Base-by-base conservation (phyloP, 2,797 vertebrate genomes). In the Sternotherus odoratus region DNA sequence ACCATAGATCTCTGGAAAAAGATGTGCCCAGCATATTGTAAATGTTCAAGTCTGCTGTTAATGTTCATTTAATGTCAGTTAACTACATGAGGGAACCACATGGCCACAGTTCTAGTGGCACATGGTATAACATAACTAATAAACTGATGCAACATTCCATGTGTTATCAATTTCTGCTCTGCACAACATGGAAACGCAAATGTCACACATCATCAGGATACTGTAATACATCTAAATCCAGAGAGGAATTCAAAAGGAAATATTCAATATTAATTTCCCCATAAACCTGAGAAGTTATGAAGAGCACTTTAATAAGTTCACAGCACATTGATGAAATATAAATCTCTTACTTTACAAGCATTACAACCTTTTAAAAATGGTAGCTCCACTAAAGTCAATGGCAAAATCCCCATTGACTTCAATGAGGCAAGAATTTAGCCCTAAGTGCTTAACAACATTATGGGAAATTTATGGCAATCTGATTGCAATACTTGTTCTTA, bases 151-250 rank as follows among this genome's bases (percentile, higher is more conserved):
- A 96, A 78, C 85, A 63, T 89, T 94, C 93, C 91, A 94, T 75
- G 83, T 90, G 96, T 89, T 96, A 97, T 92, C 97, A 95, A 93
- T 96, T 94, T 78, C 86, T 85, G 96, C 93, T 88, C 84, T 54
- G n/a, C 0, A 0, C 87, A 96, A 94, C 95, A 97, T 90, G 96
- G 92, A 92, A 97, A 97, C 79, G 86, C 94, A 97, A 96, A 96
- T 87, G 43, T 46, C 77, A 56, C 57, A 82, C 79, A 94, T 63
- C 77, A 60, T 72, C 53, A 84, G 63, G 86, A 79, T 95, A 86
- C 57, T 88, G 81, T 2, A 79, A 17, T 92, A 56, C 43, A 51
- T 54, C 82, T 87, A 84, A 66, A 48, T 8, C 26, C 48, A 92
- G 86, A 81, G n/a, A 79, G 78, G n/a, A 79, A 79, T 8, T 56